A percentile compares a stretch with the other conserved stretches of the same genome.
Evolutionary conservation across 1,140 invertebrate genomes (phyloP).

Genomic region (Aphis craccivora): DNA sequence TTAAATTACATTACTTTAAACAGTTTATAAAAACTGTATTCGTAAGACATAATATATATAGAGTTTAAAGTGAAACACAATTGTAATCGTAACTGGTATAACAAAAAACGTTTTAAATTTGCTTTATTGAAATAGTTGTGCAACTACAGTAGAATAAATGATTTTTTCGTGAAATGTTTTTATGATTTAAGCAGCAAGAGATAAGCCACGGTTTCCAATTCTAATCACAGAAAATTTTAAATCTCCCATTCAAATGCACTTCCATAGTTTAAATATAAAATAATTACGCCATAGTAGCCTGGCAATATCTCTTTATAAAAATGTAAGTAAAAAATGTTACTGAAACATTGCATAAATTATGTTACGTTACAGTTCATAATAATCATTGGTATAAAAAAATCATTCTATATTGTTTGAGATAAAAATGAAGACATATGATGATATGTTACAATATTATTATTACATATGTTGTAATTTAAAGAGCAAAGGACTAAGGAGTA

Average conservation of each 20-base stretch:
- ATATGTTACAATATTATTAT: no score
- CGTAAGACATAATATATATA: background rate
- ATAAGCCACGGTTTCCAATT: slow-evolving; percentile 33
- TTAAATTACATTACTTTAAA: background rate
- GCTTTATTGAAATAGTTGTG: background rate
- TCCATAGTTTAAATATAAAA: background rate
- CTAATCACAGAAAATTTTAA: background rate
- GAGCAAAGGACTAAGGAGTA: background rate
- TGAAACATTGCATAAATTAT: background rate
- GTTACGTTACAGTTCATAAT: background rate
- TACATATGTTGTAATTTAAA: background rate
- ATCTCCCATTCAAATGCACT: background rate
- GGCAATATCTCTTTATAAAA: background rate
- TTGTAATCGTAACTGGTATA: background rate
- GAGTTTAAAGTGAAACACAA: background rate
- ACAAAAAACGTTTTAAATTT: slow-evolving; percentile 6
- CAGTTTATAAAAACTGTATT: background rate
- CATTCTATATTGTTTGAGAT: background rate
- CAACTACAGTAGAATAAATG: background rate
- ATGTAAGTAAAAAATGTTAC: background rate
- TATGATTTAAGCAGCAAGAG: slow-evolving; percentile 25
- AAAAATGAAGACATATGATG: background rate
- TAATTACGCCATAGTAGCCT: background rate
- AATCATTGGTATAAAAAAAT: background rate
- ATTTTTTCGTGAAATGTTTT: slow-evolving; percentile 5